Percentiles rank a stretch among this genome's conserved stretches.
phyloP scores from a whole-genome alignment of 1,140 invertebrate species.

The Metopolophium dirhodum region DNA sequence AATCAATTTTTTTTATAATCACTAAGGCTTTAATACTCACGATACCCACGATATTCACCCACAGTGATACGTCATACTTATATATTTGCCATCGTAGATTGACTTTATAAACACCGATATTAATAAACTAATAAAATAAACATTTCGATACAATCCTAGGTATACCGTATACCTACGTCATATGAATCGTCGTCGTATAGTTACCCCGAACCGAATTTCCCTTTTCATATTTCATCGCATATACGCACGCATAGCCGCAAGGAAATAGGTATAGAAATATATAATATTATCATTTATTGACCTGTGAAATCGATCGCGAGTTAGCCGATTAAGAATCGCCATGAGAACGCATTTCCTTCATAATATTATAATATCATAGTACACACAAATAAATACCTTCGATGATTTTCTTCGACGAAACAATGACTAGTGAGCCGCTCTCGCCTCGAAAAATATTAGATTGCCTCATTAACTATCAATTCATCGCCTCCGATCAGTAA shows the following conservation, averaged over 20 bases:
- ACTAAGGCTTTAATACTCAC: neutral
- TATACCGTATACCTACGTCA: too few relatives aligned
- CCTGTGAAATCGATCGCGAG: neutral
- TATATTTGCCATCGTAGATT: neutral
- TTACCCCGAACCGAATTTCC: neutral
- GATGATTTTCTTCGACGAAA: too few relatives aligned
- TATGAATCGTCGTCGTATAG: neutral
- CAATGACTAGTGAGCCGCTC: too few relatives aligned
- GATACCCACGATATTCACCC: too few relatives aligned
- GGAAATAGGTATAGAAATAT: neutral
- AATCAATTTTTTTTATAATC: neutral
- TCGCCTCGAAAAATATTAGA: too few relatives aligned
- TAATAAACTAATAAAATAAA: neutral
- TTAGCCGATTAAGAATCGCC: neutral
- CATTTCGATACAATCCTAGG: neutral
- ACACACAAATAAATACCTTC: neutral
- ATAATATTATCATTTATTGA: conserved; percentile 1
- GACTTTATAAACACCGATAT: neutral
- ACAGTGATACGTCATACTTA: neutral
- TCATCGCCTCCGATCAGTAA: neutral
- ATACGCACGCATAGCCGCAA: neutral
- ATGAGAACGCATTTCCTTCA: neutral
- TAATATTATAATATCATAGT: neutral
- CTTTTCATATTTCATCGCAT: neutral
- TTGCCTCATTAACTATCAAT: neutral